Evolutionary conservation across 2,797 vertebrate genomes (phyloP).

Genomic region (Astyanax mexicanus): DNA sequence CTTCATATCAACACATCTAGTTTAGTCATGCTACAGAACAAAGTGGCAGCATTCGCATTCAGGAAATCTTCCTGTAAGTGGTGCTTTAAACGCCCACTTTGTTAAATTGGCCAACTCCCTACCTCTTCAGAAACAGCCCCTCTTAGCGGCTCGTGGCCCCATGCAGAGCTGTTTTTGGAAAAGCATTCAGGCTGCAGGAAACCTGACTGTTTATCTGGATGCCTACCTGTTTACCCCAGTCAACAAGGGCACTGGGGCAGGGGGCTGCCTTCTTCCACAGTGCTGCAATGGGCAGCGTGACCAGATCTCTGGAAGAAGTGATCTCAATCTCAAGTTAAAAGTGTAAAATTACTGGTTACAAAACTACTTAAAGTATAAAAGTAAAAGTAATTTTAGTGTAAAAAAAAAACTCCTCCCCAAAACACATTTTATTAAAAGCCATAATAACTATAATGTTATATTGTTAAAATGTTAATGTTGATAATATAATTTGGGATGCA

Average conservation of each 20-base stretch:
- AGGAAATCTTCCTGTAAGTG: background rate
- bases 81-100: background rate
- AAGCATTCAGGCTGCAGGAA: conserved; percentile 27
- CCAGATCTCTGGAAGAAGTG: background rate
- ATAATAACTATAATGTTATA: no score
- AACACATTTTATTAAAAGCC: no score
- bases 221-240: conserved; percentile 39
- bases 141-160: conserved; percentile 22
- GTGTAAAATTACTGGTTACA: no score
- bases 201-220: conserved; percentile 34
- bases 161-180: conserved; percentile 63
- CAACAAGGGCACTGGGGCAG: conserved; percentile 13
- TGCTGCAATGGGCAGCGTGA: background rate
- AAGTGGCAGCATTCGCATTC: background rate
- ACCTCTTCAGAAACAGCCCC: conserved; percentile 5
- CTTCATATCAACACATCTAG: background rate
- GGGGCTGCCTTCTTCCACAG: background rate
- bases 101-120: background rate
- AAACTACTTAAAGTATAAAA: no score
- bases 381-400: no score
- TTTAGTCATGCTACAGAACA: background rate
- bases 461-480: no score
- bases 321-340: no score
- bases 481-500: no score
- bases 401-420: no score